phyloP scores from a whole-genome alignment of 2,888 invertebrate species.

The Pterostichus niger region DNA sequence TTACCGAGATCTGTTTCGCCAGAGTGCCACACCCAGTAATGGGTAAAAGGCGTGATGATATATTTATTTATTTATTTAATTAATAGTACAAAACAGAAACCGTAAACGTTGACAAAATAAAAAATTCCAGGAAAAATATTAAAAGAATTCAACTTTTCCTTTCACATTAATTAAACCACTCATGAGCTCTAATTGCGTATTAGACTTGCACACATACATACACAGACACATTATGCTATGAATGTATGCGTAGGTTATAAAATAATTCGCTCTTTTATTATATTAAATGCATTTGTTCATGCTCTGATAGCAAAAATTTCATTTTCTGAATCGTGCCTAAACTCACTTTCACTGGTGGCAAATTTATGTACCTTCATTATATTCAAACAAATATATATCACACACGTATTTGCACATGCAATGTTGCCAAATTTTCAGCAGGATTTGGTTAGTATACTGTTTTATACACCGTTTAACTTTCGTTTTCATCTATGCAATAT shows the following conservation, averaged over 20 bases:
- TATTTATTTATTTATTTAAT: too few species aligned
- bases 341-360: constrained; percentile 68
- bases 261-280: constrained; percentile 55
- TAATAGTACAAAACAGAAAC: constrained; percentile 9
- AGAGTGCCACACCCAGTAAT: too few species aligned
- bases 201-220: constrained; percentile 14
- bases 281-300: constrained; percentile 62
- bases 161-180: constrained; percentile 23
- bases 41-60: too few species aligned
- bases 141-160: constrained; percentile 48
- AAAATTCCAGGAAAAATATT: constrained; percentile 47
- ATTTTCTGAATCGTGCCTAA: constrained; percentile 68
- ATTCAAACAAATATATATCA: constrained; percentile 37
- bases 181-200: constrained; percentile 34
- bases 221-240: constrained; percentile 12
- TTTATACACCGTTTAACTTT: constrained; percentile 4
- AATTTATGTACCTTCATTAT: constrained; percentile 38
- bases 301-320: constrained; percentile 69
- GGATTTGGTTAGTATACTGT: too few species aligned
- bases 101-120: constrained; percentile 15
- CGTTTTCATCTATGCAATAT: neutral
- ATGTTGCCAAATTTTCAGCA: constrained; percentile 15
- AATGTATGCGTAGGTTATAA: constrained; percentile 41
- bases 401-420: neutral
- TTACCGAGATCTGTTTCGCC: too few species aligned